phyloP scores from a whole-genome alignment of 1,140 invertebrate genomes.

The Leptonema lineaticorne region DNA sequence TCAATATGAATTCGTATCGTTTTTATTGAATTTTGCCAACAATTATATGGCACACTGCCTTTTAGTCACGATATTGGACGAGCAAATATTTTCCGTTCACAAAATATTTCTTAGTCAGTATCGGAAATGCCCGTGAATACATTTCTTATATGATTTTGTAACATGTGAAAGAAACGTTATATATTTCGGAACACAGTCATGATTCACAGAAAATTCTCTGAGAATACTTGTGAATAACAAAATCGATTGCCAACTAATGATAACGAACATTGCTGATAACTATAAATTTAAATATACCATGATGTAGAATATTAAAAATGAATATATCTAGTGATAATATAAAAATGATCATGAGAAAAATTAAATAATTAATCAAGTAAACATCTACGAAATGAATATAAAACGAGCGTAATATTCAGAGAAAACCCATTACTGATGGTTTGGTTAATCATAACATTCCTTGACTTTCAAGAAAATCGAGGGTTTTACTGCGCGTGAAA shows the following conservation, averaged over 20 bases:
- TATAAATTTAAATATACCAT: no score
- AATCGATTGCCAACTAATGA: not conserved
- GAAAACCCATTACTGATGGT: no score
- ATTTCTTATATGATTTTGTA: not conserved
- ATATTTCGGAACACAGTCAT: not conserved
- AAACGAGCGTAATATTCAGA: no score
- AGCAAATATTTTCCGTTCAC: not conserved
- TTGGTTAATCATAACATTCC: no score
- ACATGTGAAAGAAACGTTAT: not conserved
- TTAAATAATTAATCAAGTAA: no score
- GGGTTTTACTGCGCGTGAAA: no score
- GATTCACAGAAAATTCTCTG: not conserved
- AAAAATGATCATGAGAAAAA: no score
- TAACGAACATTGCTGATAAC: no score
- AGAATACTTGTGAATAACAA: not conserved
- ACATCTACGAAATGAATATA: no score
- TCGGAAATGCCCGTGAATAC: not conserved
- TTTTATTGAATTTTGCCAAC: not conserved
- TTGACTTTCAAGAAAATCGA: no score
- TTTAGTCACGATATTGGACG: not conserved
- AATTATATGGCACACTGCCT: not conserved
- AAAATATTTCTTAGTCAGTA: conserved; percentile 10
- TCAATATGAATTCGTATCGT: not conserved
- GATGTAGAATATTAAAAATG: no score
- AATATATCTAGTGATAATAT: no score